Conservation (phyloP, 2,113 vertebrate species). For the Ariopsis seemanni region DNA sequence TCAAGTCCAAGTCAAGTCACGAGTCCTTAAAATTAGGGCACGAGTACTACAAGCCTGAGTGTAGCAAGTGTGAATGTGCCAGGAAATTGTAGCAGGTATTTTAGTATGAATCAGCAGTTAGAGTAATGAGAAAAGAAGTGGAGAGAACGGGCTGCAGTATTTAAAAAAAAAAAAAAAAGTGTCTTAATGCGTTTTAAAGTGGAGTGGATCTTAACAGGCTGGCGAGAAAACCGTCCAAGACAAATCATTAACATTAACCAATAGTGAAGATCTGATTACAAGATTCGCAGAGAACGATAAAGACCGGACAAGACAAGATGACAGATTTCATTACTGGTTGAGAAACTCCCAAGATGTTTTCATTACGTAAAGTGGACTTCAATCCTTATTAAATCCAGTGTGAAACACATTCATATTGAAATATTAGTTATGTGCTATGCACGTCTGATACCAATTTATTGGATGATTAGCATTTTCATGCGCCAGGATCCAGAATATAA, state of each 20-base stretch:
- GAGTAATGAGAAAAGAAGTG: neutral
- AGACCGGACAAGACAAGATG: neutral
- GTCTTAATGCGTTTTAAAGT: neutral
- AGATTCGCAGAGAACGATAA: neutral
- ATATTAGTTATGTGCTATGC: neutral
- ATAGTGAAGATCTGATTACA: neutral
- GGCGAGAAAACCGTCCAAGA: neutral
- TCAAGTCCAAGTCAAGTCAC: too few relatives aligned
- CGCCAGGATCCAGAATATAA: neutral
- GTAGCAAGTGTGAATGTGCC: neutral
- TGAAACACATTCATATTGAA: neutral
- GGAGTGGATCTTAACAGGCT: neutral
- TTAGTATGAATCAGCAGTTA: neutral
- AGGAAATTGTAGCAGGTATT: constrained; percentile 3
- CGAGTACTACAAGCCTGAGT: neutral
- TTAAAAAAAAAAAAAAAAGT: neutral
- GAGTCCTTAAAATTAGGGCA: too few relatives aligned
- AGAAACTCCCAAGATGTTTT: neutral
- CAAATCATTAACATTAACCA: neutral
- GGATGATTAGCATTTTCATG: neutral
- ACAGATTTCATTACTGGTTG: too few relatives aligned
- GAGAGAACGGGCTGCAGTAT: neutral
- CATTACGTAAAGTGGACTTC: neutral
- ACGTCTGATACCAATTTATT: neutral
- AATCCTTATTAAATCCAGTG: neutral